phyloP scores from a whole-genome alignment of 30 jellyfish, hydroid and myxozoan genomes.

The Rhopilema esculentum region DNA sequence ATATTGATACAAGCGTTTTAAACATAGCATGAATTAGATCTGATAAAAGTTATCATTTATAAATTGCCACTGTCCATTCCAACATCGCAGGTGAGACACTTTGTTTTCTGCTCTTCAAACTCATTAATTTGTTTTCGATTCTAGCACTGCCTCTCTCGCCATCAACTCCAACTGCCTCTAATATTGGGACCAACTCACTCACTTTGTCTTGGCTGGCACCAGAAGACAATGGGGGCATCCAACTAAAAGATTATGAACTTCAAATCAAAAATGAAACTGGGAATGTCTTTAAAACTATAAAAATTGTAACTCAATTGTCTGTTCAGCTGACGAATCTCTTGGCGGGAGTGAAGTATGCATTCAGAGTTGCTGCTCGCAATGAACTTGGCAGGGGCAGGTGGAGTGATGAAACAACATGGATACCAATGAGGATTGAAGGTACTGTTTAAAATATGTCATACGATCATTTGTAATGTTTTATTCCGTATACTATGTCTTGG shows the following conservation, averaged over 20 bases:
- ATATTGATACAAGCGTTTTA: too few species aligned
- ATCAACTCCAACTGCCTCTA: slow-evolving; percentile 78
- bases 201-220: slow-evolving; percentile 89
- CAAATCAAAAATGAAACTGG: slow-evolving; percentile 73
- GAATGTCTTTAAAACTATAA: slow-evolving; percentile 11
- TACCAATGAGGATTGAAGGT: slow-evolving; percentile 73
- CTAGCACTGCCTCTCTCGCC: slow-evolving; percentile 85
- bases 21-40: too few species aligned
- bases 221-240: slow-evolving; percentile 86
- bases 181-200: slow-evolving; percentile 62
- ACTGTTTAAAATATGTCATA: background rate
- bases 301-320: slow-evolving; percentile 39
- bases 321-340: slow-evolving; percentile 49
- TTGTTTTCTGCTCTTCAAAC: background rate
- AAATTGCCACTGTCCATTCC: too few species aligned
- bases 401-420: slow-evolving; percentile 71
- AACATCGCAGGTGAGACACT: too few species aligned
- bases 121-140: background rate
- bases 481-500: too few species aligned
- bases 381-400: slow-evolving; percentile 75
- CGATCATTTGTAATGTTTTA: slow-evolving; percentile 1
- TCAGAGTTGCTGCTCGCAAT: slow-evolving; percentile 86
- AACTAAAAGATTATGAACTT: slow-evolving; percentile 60
- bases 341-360: slow-evolving; percentile 79
- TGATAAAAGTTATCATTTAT: too few species aligned